Evolutionary conservation across 2,797 vertebrate species (phyloP).

Genomic region (Rhyacichthys aspro): DNA sequence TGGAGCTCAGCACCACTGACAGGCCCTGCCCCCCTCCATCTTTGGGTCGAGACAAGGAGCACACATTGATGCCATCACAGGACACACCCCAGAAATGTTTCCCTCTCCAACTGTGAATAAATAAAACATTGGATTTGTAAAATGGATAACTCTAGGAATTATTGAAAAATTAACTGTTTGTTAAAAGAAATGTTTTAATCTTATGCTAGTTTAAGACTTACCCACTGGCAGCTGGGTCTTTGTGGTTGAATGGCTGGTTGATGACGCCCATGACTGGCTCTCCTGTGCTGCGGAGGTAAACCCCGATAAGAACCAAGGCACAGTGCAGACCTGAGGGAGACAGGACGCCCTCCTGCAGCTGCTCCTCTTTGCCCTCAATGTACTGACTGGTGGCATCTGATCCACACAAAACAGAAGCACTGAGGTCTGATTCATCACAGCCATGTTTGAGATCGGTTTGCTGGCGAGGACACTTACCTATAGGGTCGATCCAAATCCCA

Average conservation of each 20-base stretch:
- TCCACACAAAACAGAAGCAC: constrained; percentile 18
- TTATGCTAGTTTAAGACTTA: constrained; percentile 38
- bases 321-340: constrained; percentile 87
- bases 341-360: constrained; percentile 75
- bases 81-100: constrained; percentile 84
- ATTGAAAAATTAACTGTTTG: no score
- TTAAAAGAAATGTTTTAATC: no score
- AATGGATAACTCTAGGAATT: no score
- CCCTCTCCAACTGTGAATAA: constrained; percentile 78
- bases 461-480: constrained; percentile 63
- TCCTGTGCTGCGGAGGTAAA: constrained; percentile 83
- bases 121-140: background rate
- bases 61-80: constrained; percentile 71
- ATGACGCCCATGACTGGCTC: constrained; percentile 90
- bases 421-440: constrained; percentile 1
- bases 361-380: constrained; percentile 84
- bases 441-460: background rate
- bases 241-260: constrained; percentile 87
- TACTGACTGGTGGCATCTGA: constrained; percentile 90
- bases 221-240: constrained; percentile 71
- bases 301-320: constrained; percentile 88
- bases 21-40: constrained; percentile 19
- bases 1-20: constrained; percentile 85
- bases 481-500: constrained; percentile 85
- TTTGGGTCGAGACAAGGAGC: constrained; percentile 65